Evolutionary conservation across 2,113 vertebrate species (phyloP).

Genomic region (Poecilia latipinna): DNA sequence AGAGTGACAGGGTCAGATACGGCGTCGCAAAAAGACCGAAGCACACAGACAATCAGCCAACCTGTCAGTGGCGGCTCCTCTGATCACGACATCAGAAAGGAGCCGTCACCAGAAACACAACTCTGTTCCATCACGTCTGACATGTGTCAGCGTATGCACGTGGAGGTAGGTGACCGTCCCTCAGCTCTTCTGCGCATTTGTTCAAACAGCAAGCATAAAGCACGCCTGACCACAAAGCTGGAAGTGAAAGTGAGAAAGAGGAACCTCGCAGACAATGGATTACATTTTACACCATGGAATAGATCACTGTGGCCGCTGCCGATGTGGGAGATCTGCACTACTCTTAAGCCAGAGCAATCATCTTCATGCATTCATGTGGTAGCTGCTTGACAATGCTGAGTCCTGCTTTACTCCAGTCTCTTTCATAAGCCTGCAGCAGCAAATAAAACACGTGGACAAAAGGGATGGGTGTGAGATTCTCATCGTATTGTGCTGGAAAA

Average conservation of each 20-base stretch:
- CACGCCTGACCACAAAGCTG: slow-evolving; percentile 1
- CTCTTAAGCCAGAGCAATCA: neutral
- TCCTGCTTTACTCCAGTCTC: neutral
- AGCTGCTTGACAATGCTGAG: neutral
- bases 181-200: slow-evolving; percentile 13
- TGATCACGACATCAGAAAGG: slow-evolving; percentile 46
- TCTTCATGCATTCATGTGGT: slow-evolving; percentile 8
- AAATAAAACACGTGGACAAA: slow-evolving; percentile 12
- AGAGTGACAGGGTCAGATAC: slow-evolving; percentile 29
- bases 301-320: neutral
- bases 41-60: slow-evolving; percentile 16
- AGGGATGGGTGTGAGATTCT: neutral
- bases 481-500: neutral
- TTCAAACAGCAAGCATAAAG: neutral
- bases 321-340: neutral
- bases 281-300: neutral
- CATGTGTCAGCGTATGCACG: slow-evolving; percentile 6
- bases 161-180: slow-evolving; percentile 6
- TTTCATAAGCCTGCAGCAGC: neutral
- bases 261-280: neutral
- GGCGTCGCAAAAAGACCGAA: slow-evolving; percentile 12
- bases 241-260: slow-evolving; percentile 13
- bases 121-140: slow-evolving; percentile 35
- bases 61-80: slow-evolving; percentile 46
- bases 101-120: slow-evolving; percentile 40